Evolutionary conservation across 2,797 vertebrate genomes (phyloP).

Genomic region (Eospalax fontanierii): DNA sequence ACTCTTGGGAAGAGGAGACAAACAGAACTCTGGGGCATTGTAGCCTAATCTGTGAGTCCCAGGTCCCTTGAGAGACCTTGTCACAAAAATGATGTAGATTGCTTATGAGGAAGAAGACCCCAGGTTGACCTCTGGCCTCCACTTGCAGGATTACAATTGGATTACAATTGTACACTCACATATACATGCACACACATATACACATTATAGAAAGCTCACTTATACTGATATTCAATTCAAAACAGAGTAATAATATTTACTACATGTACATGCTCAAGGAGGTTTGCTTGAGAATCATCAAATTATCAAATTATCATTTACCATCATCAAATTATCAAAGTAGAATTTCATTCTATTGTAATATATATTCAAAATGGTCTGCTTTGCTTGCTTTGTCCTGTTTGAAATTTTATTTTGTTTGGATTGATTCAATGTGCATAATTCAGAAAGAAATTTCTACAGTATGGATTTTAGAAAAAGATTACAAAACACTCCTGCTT

Average conservation of each 20-base stretch:
- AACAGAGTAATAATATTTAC: slow-evolving; percentile 22
- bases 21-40: not conserved
- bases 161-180: not conserved
- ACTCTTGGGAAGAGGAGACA: not conserved
- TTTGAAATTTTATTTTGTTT: slow-evolving; percentile 60
- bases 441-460: slow-evolving; percentile 74
- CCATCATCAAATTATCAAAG: not conserved
- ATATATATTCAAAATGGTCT: not conserved
- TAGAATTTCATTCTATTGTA: not conserved
- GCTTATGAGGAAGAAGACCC: not conserved
- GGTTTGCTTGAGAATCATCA: not conserved
- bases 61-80: not conserved
- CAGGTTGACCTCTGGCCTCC: not conserved
- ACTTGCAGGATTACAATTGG: not conserved
- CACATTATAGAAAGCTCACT: not conserved
- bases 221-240: slow-evolving; percentile 18
- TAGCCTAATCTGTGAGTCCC: not conserved
- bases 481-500: slow-evolving; percentile 75
- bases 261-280: not conserved
- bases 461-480: slow-evolving; percentile 69
- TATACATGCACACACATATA: not conserved
- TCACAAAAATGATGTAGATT: not conserved
- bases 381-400: slow-evolving; percentile 36
- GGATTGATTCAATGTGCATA: slow-evolving; percentile 63
- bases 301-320: slow-evolving; percentile 19